Base-by-base conservation (phyloP, 2,113 vertebrate species). In the Ammodytes marinus region DNA sequence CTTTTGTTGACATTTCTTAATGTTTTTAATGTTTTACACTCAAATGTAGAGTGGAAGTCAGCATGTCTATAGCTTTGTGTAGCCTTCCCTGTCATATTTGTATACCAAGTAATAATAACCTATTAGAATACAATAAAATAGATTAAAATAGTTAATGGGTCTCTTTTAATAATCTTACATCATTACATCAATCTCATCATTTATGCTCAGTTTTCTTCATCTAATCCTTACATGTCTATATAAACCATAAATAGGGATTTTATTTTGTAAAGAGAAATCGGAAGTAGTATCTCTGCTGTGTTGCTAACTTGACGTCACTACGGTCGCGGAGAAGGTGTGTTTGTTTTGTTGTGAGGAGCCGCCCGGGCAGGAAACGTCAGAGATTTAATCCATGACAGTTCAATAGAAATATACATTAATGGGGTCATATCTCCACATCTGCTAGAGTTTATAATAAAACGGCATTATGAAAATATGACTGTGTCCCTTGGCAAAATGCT, bases 381-480 rank as follows among this genome's bases (percentile, higher is more conserved):
- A 4, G 0, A n/a, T 69, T 71, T 11, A 49, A 47, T 10, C 3
- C 19, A 2, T 2, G 15, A 3, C 12, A 55, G 37, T 43, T 19
- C 0, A 68, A 6, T 5, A 12, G 27, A 11, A 5, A 19, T 0
- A 43, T 1, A 39, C 1, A 6, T 59, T 42, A n/a, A 0, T 3
- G 0, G 5, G 3, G 2, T 15, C 6, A 6, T 42, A 52, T 15
- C 15, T 10, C 3, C 7, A 5, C 45, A 53, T n/a, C 0, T 11
- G 3, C 45, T 3, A 40, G 1, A 43, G 7, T 2, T 10, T 13
- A 15, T n/a, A 1, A 15, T n/a, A 39, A n/a, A 53, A 37, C 2
- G 9, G 0, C 5, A 6, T 1, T 39, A 0, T 1, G 6, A 39
- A 52, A 0, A 14, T 0, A 45, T 0, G 0, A 7, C n/a, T 50